A percentile compares a stretch with the other conserved stretches of the same genome.
phyloP scores from a whole-genome alignment of 2,888 invertebrate genomes.

The Eupithecia tripunctaria region DNA sequence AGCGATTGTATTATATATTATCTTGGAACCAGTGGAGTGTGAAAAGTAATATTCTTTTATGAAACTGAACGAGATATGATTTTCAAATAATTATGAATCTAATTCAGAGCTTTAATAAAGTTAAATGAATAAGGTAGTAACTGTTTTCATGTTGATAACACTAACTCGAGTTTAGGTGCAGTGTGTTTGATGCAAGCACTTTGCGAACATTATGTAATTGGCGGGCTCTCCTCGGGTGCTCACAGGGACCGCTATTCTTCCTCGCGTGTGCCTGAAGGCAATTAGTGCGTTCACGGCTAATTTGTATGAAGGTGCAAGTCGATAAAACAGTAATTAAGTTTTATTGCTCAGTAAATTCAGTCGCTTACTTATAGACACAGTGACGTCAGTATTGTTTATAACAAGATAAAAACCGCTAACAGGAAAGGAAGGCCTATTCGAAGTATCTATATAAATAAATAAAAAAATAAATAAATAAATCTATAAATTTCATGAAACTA shows the following conservation, averaged over 20 bases:
- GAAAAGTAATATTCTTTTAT: conserved; percentile 1
- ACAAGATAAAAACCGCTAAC: background rate
- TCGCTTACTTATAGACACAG: background rate
- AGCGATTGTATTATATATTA: background rate
- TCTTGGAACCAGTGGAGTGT: background rate
- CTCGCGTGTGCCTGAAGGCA: conserved; percentile 23
- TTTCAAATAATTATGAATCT: background rate
- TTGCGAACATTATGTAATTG: conserved; percentile 18
- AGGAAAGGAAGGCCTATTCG: background rate
- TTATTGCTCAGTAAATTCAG: background rate
- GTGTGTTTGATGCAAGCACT: conserved; percentile 14
- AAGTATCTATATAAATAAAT: too few relatives aligned
- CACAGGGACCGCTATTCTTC: conserved; percentile 22
- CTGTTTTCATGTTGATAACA: background rate
- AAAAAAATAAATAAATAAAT: too few relatives aligned
- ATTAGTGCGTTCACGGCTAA: conserved; percentile 18
- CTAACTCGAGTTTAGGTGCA: conserved; percentile 1
- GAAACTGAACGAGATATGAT: background rate
- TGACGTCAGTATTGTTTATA: background rate
- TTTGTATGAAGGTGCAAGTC: conserved; percentile 23
- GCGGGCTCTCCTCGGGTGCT: conserved; percentile 3
- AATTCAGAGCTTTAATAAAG: background rate
- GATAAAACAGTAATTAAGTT: conserved; percentile 16
- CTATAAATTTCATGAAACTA: too few relatives aligned
- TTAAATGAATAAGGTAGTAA: background rate